Conservation (phyloP, 2,113 vertebrate species). For the Pseudopipra pipra region DNA sequence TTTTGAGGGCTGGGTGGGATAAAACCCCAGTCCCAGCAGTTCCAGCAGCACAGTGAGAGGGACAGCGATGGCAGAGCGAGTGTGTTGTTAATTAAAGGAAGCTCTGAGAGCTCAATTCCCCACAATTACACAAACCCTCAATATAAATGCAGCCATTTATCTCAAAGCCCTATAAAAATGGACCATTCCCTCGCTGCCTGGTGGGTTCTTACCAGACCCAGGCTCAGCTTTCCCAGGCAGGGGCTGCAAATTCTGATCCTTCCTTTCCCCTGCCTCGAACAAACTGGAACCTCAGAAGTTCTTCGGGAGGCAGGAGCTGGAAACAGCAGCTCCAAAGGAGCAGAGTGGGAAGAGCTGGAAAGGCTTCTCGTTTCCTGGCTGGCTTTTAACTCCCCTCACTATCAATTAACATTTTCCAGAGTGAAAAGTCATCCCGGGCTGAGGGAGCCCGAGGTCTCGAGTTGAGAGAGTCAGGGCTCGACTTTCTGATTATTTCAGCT, state of each 20-base stretch:
- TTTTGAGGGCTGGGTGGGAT: neutral
- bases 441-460: neutral
- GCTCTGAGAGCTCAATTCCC: neutral
- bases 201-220: neutral
- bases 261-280: neutral
- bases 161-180: neutral
- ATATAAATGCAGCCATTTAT: neutral
- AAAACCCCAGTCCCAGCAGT: neutral
- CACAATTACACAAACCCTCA: neutral
- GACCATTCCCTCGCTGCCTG: neutral
- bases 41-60: neutral
- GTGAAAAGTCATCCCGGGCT: neutral
- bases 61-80: neutral
- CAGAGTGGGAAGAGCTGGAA: neutral
- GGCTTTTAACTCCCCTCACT: neutral
- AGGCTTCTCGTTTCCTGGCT: neutral
- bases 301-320: neutral
- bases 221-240: neutral
- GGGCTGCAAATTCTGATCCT: neutral
- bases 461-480: neutral
- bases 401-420: slow-evolving; percentile 14
- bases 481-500: slow-evolving; percentile 8
- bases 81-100: neutral
- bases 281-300: neutral
- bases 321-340: neutral